Evolutionary conservation across 2,113 vertebrate genomes (phyloP).

Genomic region (Zosterops japonicus): DNA sequence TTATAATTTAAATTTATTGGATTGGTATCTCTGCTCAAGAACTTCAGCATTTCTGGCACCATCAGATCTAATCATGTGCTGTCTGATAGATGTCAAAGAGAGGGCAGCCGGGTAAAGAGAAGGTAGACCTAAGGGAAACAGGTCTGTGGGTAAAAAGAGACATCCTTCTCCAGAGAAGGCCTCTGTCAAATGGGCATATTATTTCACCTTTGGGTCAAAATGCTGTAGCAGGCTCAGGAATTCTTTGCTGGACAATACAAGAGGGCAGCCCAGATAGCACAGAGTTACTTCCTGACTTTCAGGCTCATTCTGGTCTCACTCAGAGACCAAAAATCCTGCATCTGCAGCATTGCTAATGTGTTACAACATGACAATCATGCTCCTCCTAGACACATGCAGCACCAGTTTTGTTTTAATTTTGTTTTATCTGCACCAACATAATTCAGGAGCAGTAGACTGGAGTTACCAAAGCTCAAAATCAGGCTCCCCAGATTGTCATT

Average conservation of each 20-base stretch:
- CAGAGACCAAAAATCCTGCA: rapidly evolving
- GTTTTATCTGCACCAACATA: background rate
- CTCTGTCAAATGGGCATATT: background rate
- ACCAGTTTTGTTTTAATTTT: background rate
- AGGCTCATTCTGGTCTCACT: background rate
- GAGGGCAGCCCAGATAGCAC: background rate
- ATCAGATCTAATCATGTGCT: background rate
- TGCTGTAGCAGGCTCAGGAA: background rate
- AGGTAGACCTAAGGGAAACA: background rate
- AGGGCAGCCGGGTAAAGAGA: background rate
- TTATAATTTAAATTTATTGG: background rate
- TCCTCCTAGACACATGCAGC: rapidly evolving
- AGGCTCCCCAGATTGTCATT: background rate
- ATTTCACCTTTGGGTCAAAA: background rate
- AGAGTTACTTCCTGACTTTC: background rate
- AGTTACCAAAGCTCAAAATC: background rate
- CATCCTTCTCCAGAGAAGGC: background rate
- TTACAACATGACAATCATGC: background rate
- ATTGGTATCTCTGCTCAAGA: background rate
- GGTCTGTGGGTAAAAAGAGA: background rate
- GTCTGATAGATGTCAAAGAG: background rate
- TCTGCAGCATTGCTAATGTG: background rate
- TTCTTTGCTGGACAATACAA: background rate
- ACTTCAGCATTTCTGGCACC: background rate
- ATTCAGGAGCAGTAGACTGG: background rate